Evolutionary conservation across 2,797 vertebrate genomes (phyloP).

Genomic region (Aotus griseimembra): DNA sequence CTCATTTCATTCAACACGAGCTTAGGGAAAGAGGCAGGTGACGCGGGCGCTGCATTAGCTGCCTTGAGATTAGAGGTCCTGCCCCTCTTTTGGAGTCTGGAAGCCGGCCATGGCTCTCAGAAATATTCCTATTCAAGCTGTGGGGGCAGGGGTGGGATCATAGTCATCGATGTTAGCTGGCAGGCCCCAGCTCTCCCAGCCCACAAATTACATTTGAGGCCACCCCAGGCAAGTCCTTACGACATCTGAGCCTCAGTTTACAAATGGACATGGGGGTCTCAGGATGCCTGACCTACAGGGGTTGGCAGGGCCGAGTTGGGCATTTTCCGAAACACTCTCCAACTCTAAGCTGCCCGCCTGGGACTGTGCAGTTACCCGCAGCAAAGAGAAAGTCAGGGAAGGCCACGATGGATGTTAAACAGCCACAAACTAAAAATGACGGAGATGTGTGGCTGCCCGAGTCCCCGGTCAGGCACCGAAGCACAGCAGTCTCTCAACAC

Average conservation of each 20-base stretch:
- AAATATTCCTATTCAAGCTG: too few relatives aligned
- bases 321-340: background rate
- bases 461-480: background rate
- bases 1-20: background rate
- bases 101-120: background rate
- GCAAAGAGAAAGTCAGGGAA: background rate
- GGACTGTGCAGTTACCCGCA: accelerated
- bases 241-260: accelerated
- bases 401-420: background rate
- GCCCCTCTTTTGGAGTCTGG: background rate
- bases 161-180: accelerated
- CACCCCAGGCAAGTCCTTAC: background rate
- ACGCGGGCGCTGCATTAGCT: accelerated
- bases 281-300: accelerated
- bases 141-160: accelerated
- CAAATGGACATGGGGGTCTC: accelerated
- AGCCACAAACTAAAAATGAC: background rate
- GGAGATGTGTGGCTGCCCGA: background rate
- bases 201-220: background rate
- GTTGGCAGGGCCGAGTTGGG: background rate
- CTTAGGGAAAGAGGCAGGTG: accelerated
- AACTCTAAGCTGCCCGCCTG: accelerated
- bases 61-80: accelerated
- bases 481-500: conserved; percentile 44
- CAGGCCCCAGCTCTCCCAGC: background rate